These are phyloP conservation scores for Peromyscus leucopus DNA, from an alignment of 2,113 vertebrate genomes.

Conservation along the genomic window DNA sequence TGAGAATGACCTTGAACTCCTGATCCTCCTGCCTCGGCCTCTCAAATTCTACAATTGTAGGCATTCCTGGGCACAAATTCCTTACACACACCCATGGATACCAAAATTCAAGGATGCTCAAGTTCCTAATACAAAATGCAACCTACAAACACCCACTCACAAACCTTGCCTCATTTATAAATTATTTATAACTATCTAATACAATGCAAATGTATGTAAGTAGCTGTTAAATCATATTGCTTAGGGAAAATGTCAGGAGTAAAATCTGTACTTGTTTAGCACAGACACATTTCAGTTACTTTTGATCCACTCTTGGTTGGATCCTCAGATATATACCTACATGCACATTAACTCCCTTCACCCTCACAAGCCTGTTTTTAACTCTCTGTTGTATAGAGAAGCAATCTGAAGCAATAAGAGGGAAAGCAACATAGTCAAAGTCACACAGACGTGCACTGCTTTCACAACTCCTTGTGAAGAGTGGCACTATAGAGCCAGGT, in stretches of 20 bases:
- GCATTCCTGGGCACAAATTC: not conserved
- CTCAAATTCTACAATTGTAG: not conserved
- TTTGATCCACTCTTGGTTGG: not conserved
- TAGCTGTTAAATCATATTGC: not conserved
- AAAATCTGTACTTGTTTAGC: not conserved
- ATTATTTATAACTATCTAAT: not conserved
- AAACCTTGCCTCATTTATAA: not conserved
- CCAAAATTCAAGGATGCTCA: not conserved
- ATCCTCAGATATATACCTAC: not conserved
- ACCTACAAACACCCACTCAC: not conserved
- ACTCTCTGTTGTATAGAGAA: not conserved
- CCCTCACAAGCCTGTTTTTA: not conserved
- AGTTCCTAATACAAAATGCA: not conserved
- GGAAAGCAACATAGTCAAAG: not conserved
- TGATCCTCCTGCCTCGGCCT: not conserved
- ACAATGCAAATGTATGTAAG: not conserved
- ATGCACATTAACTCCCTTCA: not conserved
- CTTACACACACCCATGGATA: not conserved
- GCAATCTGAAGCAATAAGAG: not conserved
- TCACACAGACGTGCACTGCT: not conserved
- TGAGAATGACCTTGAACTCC: not conserved
- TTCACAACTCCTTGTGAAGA: not conserved
- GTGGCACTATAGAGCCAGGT: not conserved
- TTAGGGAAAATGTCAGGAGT: not conserved
- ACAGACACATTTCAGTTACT: not conserved